These are phyloP conservation scores for Vanacampus margaritifer DNA, from an alignment of 2,113 vertebrate species.

Conservation along the genomic window DNA sequence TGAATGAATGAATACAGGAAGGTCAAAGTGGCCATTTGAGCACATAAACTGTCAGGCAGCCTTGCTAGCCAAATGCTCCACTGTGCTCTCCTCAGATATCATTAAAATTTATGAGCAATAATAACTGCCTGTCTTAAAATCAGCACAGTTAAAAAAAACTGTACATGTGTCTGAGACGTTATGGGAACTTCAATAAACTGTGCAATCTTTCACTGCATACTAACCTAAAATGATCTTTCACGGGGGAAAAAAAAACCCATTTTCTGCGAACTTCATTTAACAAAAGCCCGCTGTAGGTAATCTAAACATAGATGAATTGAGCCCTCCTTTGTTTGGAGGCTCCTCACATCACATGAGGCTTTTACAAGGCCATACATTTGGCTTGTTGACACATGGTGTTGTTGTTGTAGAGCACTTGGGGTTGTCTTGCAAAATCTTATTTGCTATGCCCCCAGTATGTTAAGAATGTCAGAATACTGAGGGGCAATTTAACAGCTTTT, in stretches of 20 bases:
- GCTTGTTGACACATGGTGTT: conserved; percentile 27
- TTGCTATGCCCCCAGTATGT: conserved; percentile 2
- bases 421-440: conserved; percentile 15
- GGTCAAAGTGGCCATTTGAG: too few relatives aligned
- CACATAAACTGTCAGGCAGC: too few relatives aligned
- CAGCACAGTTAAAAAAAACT: not conserved
- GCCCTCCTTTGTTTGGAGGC: conserved; percentile 19
- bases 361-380: conserved; percentile 16
- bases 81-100: too few relatives aligned
- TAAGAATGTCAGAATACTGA: not conserved
- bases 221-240: conserved; percentile 8
- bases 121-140: not conserved
- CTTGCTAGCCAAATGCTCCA: too few relatives aligned
- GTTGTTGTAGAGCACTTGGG: conserved; percentile 15
- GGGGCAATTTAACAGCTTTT: not conserved
- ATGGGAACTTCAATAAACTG: not conserved
- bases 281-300: conserved; percentile 9
- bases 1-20: too few relatives aligned
- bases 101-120: not conserved
- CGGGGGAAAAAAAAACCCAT: not conserved
- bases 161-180: not conserved
- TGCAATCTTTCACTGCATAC: conserved; percentile 2
- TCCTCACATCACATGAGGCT: conserved; percentile 1
- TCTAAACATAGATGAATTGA: conserved; percentile 28
- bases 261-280: conserved; percentile 12